phyloP scores from a whole-genome alignment of 92 coral and sea anemone genomes.

The Nematostella vectensis region DNA sequence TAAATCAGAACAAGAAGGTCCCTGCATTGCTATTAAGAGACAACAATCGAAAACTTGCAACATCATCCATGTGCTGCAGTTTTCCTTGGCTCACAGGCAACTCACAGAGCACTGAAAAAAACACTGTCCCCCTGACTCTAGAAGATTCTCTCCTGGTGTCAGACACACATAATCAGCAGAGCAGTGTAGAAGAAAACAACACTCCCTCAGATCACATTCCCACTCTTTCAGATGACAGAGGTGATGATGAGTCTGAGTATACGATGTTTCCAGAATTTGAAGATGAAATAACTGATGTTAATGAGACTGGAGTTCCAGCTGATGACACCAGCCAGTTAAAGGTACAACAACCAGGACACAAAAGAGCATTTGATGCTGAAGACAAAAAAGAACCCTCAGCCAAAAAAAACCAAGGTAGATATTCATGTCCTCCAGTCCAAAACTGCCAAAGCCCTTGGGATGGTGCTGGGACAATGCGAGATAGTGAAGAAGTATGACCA shows the following conservation, averaged over 20 bases:
- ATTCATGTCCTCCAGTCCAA: conserved; percentile 11
- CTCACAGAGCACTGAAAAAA: no score
- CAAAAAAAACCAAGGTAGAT: neutral
- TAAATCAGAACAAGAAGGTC: conserved; percentile 1
- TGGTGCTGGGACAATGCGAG: conserved; percentile 21
- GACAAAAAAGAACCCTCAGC: no score
- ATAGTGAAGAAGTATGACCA: conserved; percentile 29
- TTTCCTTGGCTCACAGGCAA: neutral
- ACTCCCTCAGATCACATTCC: no score
- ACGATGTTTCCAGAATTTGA: neutral
- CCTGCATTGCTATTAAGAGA: neutral
- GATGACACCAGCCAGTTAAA: neutral
- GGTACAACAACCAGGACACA: no score
- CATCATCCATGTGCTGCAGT: neutral
- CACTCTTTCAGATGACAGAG: no score
- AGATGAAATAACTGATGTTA: neutral
- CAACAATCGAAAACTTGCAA: neutral
- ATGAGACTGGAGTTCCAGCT: neutral
- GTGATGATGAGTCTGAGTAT: neutral
- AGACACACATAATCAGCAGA: no score
- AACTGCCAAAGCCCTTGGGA: conserved; percentile 26
- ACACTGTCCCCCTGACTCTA: no score
- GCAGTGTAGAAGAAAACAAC: no score
- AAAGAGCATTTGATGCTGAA: no score
- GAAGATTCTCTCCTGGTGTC: no score